Evolutionary conservation across 2,797 vertebrate species (phyloP).

Genomic region (Chloroceryle amazona): DNA sequence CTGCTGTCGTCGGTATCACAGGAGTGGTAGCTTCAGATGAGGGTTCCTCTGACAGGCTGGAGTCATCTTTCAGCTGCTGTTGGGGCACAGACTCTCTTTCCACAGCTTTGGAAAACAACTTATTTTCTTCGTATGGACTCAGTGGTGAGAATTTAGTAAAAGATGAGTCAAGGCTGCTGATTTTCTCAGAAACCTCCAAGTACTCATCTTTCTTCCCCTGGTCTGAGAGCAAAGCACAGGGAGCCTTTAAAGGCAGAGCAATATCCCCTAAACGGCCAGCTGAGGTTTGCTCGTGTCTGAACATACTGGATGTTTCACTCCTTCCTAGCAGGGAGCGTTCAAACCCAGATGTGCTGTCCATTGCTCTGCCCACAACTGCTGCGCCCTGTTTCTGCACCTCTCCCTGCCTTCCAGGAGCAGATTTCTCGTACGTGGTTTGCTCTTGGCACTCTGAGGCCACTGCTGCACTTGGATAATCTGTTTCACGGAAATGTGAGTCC

Average conservation of each 20-base stretch:
- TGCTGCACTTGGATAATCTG: neutral
- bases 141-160: constrained; percentile 84
- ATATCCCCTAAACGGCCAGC: constrained; percentile 83
- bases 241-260: constrained; percentile 79
- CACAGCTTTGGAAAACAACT: constrained; percentile 79
- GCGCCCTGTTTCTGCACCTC: constrained; percentile 41
- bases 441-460: neutral
- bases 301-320: constrained; percentile 80
- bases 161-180: constrained; percentile 82
- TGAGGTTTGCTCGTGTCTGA: constrained; percentile 68
- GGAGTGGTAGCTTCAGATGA: constrained; percentile 79
- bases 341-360: constrained; percentile 81
- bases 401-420: neutral
- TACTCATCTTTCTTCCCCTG: constrained; percentile 89
- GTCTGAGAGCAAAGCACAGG: constrained; percentile 69
- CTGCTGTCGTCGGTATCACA: constrained; percentile 82
- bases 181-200: constrained; percentile 92
- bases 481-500: neutral
- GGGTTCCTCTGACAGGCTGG: constrained; percentile 75
- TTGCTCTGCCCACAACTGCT: constrained; percentile 69
- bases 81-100: constrained; percentile 72
- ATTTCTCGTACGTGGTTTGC: neutral
- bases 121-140: constrained; percentile 85
- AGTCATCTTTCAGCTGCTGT: constrained; percentile 78
- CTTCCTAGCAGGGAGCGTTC: constrained; percentile 88